Evolutionary conservation across 2,888 invertebrate genomes (phyloP), one percentile per base, ranked within the genome.

Genomic region (Metalampra italica): DNA sequence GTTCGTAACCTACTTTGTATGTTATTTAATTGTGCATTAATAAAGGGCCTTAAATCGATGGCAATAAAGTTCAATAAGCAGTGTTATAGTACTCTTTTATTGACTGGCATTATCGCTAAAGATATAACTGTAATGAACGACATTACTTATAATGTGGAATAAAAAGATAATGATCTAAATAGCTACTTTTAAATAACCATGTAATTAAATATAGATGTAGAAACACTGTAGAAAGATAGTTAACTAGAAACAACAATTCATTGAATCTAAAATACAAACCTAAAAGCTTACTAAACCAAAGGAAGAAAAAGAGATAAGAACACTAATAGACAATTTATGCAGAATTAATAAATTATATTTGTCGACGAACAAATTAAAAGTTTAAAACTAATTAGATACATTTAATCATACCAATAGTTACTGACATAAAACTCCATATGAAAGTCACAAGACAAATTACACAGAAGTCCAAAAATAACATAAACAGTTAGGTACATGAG

Each of bases 401-500:
- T 11, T 36, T n/a, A n/a, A 36, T 36, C 36, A 36, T 36, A 36
- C 9, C 29, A 42, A 29, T 29, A 42, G n/a, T 42, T 29, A 42
- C 41, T n/a, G 29, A 29, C 29, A 12, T 29, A 42, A 43, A 43
- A 32, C 34, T 13, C 30, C 14, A 43, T 34, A 43, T 3, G 30
- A 43, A 14, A 43, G 12, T 13, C 39, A 39, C 29, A 46, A 49
- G 43, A 74, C 61, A 68, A 72, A 78, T 75, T 51, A 56, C 60
- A 51, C 69, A 66, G 72, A 60, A 76, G 74, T 68, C 63, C 57
- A 65, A 65, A 69, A 62, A 57, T 51, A 65, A 55, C 60, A 49
- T 64, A 60, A 72, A 68, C 60, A 65, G 69, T 62, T 59, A n/a
- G n/a, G n/a, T n/a, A 64, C 47, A 40, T 65, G 69, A 76, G 47